Conservation (phyloP, 2,888 invertebrate genomes). For the Rosalia funebris region DNA sequence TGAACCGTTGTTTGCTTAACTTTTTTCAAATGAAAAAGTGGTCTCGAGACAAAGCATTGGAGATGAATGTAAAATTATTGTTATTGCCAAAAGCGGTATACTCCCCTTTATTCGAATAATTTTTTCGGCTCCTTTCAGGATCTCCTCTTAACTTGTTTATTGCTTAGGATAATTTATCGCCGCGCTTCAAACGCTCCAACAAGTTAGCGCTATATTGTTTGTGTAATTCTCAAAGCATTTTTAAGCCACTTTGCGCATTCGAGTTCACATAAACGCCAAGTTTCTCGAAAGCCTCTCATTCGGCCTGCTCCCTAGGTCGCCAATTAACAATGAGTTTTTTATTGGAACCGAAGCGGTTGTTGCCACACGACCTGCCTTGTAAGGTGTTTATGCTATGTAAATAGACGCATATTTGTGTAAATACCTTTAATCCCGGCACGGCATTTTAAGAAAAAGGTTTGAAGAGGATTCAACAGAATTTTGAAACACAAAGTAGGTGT, state of each 20-base stretch:
- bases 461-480: background rate
- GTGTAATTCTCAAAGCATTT: conserved; percentile 40
- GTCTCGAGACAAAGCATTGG: too few relatives aligned
- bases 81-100: too few relatives aligned
- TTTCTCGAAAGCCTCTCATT: conserved; percentile 43
- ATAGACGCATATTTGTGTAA: background rate
- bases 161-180: conserved; percentile 8
- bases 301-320: conserved; percentile 43
- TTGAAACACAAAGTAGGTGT: background rate
- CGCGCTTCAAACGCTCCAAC: conserved; percentile 24
- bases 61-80: too few relatives aligned
- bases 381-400: conserved; percentile 22
- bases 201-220: conserved; percentile 35
- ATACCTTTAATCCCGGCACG: background rate
- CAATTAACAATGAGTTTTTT: conserved; percentile 51
- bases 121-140: too few relatives aligned
- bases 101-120: too few relatives aligned
- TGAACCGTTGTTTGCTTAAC: too few relatives aligned
- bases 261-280: conserved; percentile 29
- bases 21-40: too few relatives aligned
- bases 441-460: background rate
- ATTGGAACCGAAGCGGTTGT: conserved; percentile 38
- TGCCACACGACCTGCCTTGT: conserved; percentile 36
- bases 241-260: conserved; percentile 40
- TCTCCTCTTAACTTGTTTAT: background rate